Conservation (phyloP, 2,113 vertebrate species). For the Channa maculata region DNA sequence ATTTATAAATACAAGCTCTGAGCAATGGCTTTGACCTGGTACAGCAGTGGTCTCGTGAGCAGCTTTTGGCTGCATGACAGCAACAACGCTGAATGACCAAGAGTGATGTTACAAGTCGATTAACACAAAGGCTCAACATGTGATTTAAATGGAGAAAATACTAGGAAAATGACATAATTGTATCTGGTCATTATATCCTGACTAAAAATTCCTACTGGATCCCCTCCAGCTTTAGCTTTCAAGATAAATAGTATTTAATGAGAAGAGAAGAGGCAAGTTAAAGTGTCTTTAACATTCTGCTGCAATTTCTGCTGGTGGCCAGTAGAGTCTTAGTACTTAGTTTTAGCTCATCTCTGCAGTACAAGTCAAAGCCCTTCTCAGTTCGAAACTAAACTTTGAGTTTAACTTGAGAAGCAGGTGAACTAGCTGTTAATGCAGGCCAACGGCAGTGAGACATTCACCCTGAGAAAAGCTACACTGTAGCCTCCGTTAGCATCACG, state of each 20-base stretch:
- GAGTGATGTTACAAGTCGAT: neutral
- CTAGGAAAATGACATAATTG: neutral
- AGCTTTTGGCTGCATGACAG: neutral
- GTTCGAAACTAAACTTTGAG: neutral
- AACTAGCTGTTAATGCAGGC: neutral
- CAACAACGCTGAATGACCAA: neutral
- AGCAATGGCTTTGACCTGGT: neutral
- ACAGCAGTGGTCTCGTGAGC: neutral
- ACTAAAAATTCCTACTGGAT: neutral
- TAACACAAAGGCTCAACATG: neutral
- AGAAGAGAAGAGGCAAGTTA: neutral
- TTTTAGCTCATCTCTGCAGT: neutral
- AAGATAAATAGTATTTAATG: neutral
- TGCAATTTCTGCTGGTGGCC: slow-evolving; percentile 16
- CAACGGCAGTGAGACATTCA: neutral
- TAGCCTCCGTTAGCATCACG: neutral
- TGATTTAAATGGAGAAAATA: neutral
- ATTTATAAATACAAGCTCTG: neutral
- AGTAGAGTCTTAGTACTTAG: slow-evolving; percentile 14
- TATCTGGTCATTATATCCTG: neutral
- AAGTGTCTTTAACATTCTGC: neutral
- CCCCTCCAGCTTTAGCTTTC: too few species aligned
- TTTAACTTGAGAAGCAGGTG: neutral
- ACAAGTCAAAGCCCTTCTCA: slow-evolving; percentile 2
- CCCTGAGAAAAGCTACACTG: neutral